Evolutionary conservation across 1,140 invertebrate genomes (phyloP), one percentile per base, ranked within the genome.

Genomic region (Drosophila navojoa): DNA sequence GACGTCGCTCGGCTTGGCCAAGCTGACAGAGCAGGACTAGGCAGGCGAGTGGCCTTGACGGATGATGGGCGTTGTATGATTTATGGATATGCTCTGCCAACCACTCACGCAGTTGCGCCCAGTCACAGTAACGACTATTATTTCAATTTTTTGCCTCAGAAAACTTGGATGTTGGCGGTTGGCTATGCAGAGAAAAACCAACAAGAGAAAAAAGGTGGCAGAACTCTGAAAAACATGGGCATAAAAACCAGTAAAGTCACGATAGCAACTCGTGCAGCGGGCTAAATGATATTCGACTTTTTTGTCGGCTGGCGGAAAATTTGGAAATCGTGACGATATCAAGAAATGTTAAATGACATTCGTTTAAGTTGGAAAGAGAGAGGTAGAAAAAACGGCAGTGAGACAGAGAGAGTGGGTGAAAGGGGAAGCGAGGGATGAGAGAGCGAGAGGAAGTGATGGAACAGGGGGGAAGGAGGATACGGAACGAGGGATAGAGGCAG

Each of bases 41-140:
- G 49, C 58, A 50, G 49, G 2, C 19, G 55, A 15, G 4, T 44
- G 64, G 53, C 63, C 67, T 79, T 82, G 80, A 84, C 80, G 84
- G 80, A 84, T 84, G 80, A 85, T 84, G 81, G 60, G 60, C 64
- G 52, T 40, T 42, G 35, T 80, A 84, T 84, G 80, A 84, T 84
- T 84, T 85, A 84, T 84, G 80, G 47, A 50, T 15, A 40, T n/a
- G 47, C 22, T 16, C 42, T 15, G 6, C 42, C 13, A 49, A 15
- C 42, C 13, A 49, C n/a, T 9, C 32, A 35, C 7, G 13, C 35
- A 38, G 47, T 32, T 40, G 58, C 49, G 58, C 42, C 40, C 45
- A 58, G 45, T 10, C 35, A 11, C 35, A 11, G 2, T 38, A 38
- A 58, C 45, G 22, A 35, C 54, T 66, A 35, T 25, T 50, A 22